Conservation (phyloP, 1,140 invertebrate species). For the Drosophila auraria region DNA sequence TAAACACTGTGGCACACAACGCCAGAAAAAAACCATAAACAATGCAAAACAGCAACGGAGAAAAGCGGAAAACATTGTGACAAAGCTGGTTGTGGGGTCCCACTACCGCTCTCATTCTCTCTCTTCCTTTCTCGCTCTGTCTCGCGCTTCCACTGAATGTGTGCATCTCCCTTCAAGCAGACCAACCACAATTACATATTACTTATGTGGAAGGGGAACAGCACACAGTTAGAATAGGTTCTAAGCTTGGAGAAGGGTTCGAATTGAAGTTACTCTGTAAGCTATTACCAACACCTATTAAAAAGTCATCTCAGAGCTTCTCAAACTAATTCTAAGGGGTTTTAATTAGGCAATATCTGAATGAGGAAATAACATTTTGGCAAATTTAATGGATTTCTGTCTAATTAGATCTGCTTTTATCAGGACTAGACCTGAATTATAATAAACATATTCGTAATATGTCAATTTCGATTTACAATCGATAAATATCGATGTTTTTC, state of each 20-base stretch:
- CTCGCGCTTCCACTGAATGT: slow-evolving; percentile 24
- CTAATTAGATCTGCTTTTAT: too few relatives aligned
- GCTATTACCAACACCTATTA: too few relatives aligned
- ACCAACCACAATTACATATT: slow-evolving; percentile 49
- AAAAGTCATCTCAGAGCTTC: too few relatives aligned
- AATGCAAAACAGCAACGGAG: slow-evolving; percentile 50
- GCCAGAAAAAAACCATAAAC: slow-evolving; percentile 27
- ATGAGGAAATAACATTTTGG: too few relatives aligned
- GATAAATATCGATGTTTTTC: too few relatives aligned
- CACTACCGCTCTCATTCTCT: not conserved
- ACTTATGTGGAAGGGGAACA: slow-evolving; percentile 13
- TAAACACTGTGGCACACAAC: slow-evolving; percentile 57
- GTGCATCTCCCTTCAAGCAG: slow-evolving; percentile 47
- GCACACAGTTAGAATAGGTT: slow-evolving; percentile 23
- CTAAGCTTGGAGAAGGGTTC: not conserved
- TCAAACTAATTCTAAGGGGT: not conserved
- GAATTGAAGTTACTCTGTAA: slow-evolving; percentile 11
- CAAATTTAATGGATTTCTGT: too few relatives aligned
- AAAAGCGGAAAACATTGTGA: slow-evolving; percentile 41
- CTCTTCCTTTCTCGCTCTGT: not conserved
- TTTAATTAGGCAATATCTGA: too few relatives aligned
- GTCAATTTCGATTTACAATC: too few relatives aligned
- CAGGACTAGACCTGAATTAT: too few relatives aligned
- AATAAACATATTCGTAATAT: too few relatives aligned
- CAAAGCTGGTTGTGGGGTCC: slow-evolving; percentile 18